A percentile compares a stretch with the other conserved stretches of the same genome.
phyloP scores from a whole-genome alignment of 2,113 vertebrate species.

The Pavo muticus region DNA sequence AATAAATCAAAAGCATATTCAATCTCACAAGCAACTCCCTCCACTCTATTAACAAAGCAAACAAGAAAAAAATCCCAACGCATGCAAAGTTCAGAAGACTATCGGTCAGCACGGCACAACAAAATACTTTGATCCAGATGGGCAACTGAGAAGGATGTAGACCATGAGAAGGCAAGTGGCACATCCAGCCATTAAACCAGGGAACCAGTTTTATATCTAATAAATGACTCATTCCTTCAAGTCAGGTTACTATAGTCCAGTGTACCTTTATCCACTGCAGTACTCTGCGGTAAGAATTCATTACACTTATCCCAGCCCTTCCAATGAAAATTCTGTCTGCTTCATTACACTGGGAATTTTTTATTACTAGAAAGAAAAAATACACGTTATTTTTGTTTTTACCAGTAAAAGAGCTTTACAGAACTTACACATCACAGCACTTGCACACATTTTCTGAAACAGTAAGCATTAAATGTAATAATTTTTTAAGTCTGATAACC shows the following conservation, averaged over 20 bases:
- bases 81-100: background rate
- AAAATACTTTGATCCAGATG: background rate
- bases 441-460: background rate
- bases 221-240: background rate
- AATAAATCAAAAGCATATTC: background rate
- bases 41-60: background rate
- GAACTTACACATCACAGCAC: background rate
- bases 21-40: background rate
- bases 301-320: constrained; percentile 88
- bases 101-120: background rate
- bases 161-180: background rate
- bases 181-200: background rate
- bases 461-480: background rate
- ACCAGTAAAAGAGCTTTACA: background rate
- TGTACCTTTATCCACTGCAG: constrained; percentile 92
- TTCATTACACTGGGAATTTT: constrained; percentile 72
- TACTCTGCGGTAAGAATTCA: constrained; percentile 87
- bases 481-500: background rate
- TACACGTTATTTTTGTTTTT: background rate
- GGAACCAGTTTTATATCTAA: background rate
- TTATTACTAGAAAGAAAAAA: constrained; percentile 75
- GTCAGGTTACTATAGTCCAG: background rate
- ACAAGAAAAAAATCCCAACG: background rate
- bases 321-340: constrained; percentile 82
- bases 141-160: background rate